Percentiles rank a stretch among this genome's conserved stretches.
phyloP scores from a whole-genome alignment of 2,888 invertebrate species.

The Netelia virgata region DNA sequence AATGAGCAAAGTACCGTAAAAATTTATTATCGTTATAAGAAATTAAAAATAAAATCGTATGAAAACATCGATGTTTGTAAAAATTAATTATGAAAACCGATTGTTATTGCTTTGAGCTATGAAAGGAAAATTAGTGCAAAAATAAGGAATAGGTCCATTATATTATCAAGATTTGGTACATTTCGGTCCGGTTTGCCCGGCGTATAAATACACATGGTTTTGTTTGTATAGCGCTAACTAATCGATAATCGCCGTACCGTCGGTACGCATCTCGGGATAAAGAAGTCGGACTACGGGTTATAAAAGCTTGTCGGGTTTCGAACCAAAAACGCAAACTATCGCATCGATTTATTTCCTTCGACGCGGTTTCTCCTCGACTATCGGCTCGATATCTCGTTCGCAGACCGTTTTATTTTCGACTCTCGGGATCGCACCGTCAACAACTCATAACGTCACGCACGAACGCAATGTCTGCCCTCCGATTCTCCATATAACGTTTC shows the following conservation, averaged over 20 bases:
- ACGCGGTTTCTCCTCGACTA: too few species aligned
- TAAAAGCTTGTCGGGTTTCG: background rate
- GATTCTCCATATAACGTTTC: background rate
- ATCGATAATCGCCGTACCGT: conserved; percentile 55
- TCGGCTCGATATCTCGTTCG: too few species aligned
- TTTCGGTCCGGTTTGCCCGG: too few species aligned
- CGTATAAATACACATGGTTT: background rate
- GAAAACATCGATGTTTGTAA: too few species aligned
- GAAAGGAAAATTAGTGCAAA: too few species aligned
- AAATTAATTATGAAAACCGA: too few species aligned
- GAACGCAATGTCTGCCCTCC: background rate
- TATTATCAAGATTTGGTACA: too few species aligned
- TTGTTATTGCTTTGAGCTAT: too few species aligned
- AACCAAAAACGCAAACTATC: conserved; percentile 32
- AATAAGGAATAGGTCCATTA: too few species aligned
- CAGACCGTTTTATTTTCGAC: conserved; percentile 21
- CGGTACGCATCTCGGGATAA: conserved; percentile 37
- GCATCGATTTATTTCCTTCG: conserved; percentile 1
- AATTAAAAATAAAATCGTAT: too few species aligned
- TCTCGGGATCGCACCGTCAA: background rate
- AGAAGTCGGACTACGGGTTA: conserved; percentile 1
- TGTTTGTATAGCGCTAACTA: conserved; percentile 24
- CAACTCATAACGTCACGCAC: background rate
- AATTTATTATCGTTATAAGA: too few species aligned
- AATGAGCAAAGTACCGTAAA: too few species aligned